Percentiles rank a stretch among this genome's conserved stretches.
These are phyloP conservation scores for Verasper variegatus DNA, from an alignment of 2,113 vertebrate species.

Conservation along the genomic window DNA sequence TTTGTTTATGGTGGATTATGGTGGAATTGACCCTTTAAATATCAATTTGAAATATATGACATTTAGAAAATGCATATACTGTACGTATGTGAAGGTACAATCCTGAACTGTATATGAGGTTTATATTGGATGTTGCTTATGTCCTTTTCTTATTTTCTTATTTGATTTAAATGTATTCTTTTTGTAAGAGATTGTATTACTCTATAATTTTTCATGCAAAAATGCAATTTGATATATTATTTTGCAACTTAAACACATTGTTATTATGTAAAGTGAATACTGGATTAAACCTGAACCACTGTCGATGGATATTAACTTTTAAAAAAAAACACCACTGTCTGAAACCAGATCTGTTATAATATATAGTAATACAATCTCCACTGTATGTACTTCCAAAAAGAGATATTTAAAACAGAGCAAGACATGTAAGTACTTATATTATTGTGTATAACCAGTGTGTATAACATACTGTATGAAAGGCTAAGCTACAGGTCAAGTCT, in stretches of 20 bases:
- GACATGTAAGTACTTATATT: conserved; percentile 34
- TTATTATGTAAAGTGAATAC: neutral
- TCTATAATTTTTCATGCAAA: conserved; percentile 31
- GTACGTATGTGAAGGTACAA: neutral
- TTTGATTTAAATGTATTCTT: conserved; percentile 36
- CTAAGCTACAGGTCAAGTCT: conserved; percentile 15
- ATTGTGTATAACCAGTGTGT: conserved; percentile 32
- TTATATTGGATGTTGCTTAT: conserved; percentile 36
- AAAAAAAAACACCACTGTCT: neutral
- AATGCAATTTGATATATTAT: neutral
- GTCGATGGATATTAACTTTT: neutral
- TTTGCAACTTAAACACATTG: neutral
- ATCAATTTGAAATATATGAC: neutral
- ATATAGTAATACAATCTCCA: conserved; percentile 73
- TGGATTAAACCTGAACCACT: neutral
- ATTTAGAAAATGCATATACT: neutral
- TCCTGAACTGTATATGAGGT: neutral
- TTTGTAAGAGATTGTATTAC: conserved; percentile 72
- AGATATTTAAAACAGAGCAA: conserved; percentile 62
- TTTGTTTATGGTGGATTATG: neutral
- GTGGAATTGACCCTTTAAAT: neutral
- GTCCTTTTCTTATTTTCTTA: conserved; percentile 20
- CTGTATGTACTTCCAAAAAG: conserved; percentile 18
- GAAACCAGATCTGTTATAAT: conserved; percentile 3
- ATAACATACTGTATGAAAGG: conserved; percentile 21